phyloP scores from a whole-genome alignment of 37 sponge, comb jelly and placozoan species.

The Chondrosia reniformis region DNA sequence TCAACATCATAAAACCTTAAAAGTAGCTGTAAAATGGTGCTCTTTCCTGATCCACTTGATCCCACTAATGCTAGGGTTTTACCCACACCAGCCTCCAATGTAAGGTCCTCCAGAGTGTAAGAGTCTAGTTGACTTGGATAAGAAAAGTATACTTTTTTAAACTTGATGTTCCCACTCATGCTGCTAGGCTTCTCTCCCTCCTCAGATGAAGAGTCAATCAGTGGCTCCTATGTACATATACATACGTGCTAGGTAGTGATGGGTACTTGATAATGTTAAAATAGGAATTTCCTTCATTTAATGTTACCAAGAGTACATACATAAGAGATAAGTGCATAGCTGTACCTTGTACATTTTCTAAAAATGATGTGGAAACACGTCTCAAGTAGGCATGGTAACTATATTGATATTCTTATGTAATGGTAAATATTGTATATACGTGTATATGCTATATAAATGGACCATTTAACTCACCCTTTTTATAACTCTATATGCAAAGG shows the following conservation, averaged over 20 bases:
- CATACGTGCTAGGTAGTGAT: too few species aligned
- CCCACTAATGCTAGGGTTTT: constrained; percentile 82
- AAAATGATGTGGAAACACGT: too few species aligned
- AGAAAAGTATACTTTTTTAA: constrained; percentile 68
- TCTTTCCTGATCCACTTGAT: constrained; percentile 83
- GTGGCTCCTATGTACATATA: constrained; percentile 75
- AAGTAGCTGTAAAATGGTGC: constrained; percentile 63
- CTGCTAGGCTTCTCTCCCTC: constrained; percentile 57
- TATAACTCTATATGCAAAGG: constrained; percentile 67
- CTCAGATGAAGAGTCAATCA: constrained; percentile 30
- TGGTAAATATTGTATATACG: too few species aligned
- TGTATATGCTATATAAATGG: too few species aligned
- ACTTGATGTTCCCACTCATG: constrained; percentile 66
- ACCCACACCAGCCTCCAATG: constrained; percentile 39
- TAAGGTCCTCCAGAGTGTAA: constrained; percentile 50
- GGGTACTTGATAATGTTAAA: too few species aligned
- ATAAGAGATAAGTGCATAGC: too few species aligned
- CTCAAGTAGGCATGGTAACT: too few species aligned
- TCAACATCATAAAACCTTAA: constrained; percentile 73
- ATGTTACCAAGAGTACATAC: too few species aligned
- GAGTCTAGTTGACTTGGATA: constrained; percentile 57
- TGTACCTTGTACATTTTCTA: too few species aligned
- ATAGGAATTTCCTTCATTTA: too few species aligned
- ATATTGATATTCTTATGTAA: too few species aligned
- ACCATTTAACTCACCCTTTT: constrained; percentile 61